A percentile compares a stretch with the other conserved stretches of the same genome.
Conservation (phyloP, 2,113 vertebrate species). For the Carollia perspicillata region DNA sequence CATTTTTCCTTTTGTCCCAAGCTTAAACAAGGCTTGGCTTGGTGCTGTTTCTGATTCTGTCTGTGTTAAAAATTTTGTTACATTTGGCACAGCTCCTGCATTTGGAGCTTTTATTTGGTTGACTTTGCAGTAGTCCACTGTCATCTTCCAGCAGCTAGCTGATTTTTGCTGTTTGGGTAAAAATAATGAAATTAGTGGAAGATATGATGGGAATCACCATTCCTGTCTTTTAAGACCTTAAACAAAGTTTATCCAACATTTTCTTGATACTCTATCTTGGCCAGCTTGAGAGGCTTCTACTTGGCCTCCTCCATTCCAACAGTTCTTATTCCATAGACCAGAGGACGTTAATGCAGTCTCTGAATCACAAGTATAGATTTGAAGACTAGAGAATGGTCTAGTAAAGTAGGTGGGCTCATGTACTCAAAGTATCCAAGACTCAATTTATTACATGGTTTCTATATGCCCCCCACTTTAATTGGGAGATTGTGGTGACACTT, state of each 20-base stretch:
- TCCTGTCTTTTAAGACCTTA: neutral
- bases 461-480: neutral
- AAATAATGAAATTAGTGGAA: neutral
- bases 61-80: neutral
- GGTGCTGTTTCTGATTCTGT: neutral
- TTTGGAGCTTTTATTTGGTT: neutral
- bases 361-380: neutral
- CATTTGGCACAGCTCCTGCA: neutral
- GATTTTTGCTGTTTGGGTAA: neutral
- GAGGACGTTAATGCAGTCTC: neutral
- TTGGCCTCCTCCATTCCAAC: neutral
- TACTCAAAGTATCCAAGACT: neutral
- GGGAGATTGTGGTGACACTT: too few relatives aligned
- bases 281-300: neutral
- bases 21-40: neutral
- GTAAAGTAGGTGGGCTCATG: neutral
- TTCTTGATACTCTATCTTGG: neutral
- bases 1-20: neutral
- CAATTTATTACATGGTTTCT: neutral
- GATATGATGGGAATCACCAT: neutral
- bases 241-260: neutral
- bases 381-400: neutral
- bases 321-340: neutral
- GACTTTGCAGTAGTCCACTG: neutral
- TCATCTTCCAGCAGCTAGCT: neutral